These are phyloP conservation scores for Aphidius ervi DNA, from an alignment of 1,140 invertebrate genomes.

Conservation along the genomic window DNA sequence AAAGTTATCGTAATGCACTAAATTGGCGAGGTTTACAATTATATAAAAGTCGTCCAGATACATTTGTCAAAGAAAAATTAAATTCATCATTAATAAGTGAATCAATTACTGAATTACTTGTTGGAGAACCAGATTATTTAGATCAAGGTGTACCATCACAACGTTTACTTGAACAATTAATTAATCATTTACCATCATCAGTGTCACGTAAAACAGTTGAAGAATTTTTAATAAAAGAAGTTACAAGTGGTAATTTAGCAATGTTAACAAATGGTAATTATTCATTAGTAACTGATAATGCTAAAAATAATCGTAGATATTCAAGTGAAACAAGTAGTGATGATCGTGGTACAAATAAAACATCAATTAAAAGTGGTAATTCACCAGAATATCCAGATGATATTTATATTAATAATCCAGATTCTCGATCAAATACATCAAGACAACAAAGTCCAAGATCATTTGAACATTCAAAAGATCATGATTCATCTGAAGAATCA, in stretches of 20 bases:
- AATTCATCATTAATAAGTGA: slow-evolving; percentile 58
- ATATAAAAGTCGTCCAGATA: slow-evolving; percentile 51
- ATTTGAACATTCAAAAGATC: slow-evolving; percentile 9
- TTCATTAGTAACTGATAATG: slow-evolving; percentile 53
- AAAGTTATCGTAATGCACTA: slow-evolving; percentile 78
- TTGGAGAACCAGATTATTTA: slow-evolving; percentile 66
- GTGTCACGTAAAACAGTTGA: slow-evolving; percentile 64
- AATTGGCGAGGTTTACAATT: slow-evolving; percentile 60
- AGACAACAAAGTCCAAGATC: slow-evolving; percentile 25
- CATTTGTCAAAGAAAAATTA: slow-evolving; percentile 46
- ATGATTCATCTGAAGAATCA: slow-evolving; percentile 22
- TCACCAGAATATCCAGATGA: slow-evolving; percentile 30
- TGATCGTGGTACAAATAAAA: slow-evolving; percentile 19
- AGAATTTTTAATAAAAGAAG: slow-evolving; percentile 63
- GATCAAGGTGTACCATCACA: slow-evolving; percentile 65
- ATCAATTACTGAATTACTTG: slow-evolving; percentile 64
- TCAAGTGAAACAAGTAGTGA: slow-evolving; percentile 25
- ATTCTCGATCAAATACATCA: slow-evolving; percentile 24
- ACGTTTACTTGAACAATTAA: slow-evolving; percentile 61
- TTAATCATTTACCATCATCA: slow-evolving; percentile 59
- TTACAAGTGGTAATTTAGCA: slow-evolving; percentile 63
- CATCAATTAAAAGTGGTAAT: slow-evolving; percentile 20
- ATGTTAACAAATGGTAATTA: slow-evolving; percentile 65
- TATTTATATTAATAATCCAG: slow-evolving; percentile 22
- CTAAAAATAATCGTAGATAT: slow-evolving; percentile 16